A percentile compares a stretch with the other conserved stretches of the same genome.
Evolutionary conservation across 2,797 vertebrate species (phyloP).

Genomic region (Nannoperca australis): DNA sequence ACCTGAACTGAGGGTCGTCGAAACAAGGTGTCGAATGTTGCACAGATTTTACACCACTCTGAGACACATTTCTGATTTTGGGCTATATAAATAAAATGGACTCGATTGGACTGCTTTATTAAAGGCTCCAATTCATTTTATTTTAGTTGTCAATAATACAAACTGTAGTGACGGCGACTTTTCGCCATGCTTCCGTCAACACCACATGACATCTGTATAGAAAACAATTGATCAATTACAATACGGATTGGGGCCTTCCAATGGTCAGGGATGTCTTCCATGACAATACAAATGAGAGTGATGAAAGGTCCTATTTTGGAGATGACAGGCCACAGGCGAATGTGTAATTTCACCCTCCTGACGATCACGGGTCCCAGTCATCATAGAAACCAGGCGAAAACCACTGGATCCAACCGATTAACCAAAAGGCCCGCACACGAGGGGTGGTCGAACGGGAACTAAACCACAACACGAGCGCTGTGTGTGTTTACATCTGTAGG

Average conservation of each 20-base stretch:
- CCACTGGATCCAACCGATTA: constrained; percentile 33
- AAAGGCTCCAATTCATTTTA: constrained; percentile 6
- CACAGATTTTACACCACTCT: constrained; percentile 14
- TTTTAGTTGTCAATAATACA: background rate
- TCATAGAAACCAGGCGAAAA: constrained; percentile 10
- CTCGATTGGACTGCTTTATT: background rate
- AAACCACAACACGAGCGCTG: constrained; percentile 78
- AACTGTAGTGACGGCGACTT: background rate
- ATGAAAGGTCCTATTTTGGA: background rate
- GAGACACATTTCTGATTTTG: background rate
- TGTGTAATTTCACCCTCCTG: background rate
- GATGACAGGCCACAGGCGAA: background rate
- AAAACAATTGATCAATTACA: background rate
- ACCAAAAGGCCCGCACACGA: constrained; percentile 43
- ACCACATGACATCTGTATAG: background rate
- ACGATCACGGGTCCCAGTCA: background rate
- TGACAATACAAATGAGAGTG: background rate
- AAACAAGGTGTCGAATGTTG: background rate
- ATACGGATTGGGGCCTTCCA: background rate
- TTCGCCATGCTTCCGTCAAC: background rate
- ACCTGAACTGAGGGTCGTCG: background rate
- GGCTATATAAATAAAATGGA: constrained; percentile 1
- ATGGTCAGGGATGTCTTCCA: constrained; percentile 4
- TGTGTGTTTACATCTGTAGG: constrained; percentile 86
- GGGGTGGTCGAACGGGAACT: constrained; percentile 70